Evolutionary conservation across 1,140 invertebrate species (phyloP).

Genomic region (Myzus persicae): DNA sequence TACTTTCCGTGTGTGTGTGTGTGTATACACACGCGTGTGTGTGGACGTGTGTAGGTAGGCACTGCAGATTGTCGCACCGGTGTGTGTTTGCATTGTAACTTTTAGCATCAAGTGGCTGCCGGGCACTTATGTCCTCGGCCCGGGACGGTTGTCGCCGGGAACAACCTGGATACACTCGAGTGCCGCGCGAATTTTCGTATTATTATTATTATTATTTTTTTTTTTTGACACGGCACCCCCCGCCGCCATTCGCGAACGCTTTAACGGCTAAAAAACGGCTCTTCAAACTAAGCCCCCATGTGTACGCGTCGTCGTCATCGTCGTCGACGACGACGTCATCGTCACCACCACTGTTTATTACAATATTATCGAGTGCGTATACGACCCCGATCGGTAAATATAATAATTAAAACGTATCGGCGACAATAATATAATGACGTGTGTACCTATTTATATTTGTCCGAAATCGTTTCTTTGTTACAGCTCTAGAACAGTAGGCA

Average conservation of each 20-base stretch:
- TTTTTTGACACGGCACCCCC: constrained; percentile 25
- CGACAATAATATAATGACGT: neutral
- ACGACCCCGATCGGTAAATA: neutral
- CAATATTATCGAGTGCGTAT: neutral
- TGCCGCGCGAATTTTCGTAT: constrained; percentile 9
- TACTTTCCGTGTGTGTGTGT: neutral
- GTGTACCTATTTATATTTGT: no score
- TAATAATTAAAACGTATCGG: constrained; percentile 42
- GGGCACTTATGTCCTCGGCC: constrained; percentile 25
- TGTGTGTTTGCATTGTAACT: constrained; percentile 58
- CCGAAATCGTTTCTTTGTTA: constrained; percentile 10
- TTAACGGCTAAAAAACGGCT: constrained; percentile 57
- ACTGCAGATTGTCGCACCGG: constrained; percentile 14
- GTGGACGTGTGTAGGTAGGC: neutral
- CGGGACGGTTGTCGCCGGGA: neutral
- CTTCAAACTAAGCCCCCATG: constrained; percentile 55
- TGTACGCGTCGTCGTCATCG: neutral
- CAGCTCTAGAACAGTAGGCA: neutral
- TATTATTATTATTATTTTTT: constrained; percentile 40
- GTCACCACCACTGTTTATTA: constrained; percentile 18
- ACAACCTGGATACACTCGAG: constrained; percentile 57
- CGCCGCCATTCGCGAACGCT: constrained; percentile 31
- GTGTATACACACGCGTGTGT: no score
- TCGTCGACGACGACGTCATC: neutral
- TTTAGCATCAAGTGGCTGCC: constrained; percentile 55